Conservation (phyloP, 92 coral and sea anemone species). For the Zoanthus sociatus region DNA sequence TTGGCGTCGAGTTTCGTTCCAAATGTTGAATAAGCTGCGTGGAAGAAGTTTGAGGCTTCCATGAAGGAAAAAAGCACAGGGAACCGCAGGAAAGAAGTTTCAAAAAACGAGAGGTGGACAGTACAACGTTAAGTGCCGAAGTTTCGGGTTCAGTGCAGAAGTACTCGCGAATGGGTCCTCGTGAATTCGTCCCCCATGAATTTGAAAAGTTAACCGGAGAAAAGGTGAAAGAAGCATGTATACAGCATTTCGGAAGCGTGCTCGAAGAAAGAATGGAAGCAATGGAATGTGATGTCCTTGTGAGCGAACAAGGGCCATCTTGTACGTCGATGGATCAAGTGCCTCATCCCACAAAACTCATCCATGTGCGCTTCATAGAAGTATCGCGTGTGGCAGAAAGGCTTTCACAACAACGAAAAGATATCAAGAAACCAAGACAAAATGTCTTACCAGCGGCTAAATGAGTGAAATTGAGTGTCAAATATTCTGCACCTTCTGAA, state of each 20-base stretch:
- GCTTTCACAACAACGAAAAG: slow-evolving; percentile 9
- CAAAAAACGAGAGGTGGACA: slow-evolving; percentile 35
- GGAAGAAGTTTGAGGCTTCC: slow-evolving; percentile 16
- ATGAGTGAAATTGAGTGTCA: slow-evolving; percentile 28
- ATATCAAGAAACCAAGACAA: neutral
- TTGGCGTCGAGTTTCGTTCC: too few species aligned
- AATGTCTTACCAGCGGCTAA: slow-evolving; percentile 23
- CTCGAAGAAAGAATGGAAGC: neutral
- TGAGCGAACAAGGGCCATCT: slow-evolving; percentile 29
- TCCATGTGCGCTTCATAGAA: slow-evolving; percentile 43
- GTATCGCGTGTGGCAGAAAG: slow-evolving; percentile 16
- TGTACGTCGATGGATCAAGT: slow-evolving; percentile 20
- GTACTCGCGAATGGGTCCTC: slow-evolving; percentile 26
- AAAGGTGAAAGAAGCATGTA: slow-evolving; percentile 7
- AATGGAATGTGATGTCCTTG: slow-evolving; percentile 32
- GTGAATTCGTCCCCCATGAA: slow-evolving; percentile 25
- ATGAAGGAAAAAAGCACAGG: slow-evolving; percentile 40
- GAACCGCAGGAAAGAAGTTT: slow-evolving; percentile 26
- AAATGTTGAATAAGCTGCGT: neutral
- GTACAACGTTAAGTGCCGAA: slow-evolving; percentile 41
- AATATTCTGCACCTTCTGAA: slow-evolving; percentile 27
- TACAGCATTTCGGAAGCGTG: slow-evolving; percentile 13
- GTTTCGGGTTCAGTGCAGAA: slow-evolving; percentile 30
- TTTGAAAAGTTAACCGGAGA: slow-evolving; percentile 2
- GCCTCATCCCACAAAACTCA: slow-evolving; percentile 28